These are phyloP conservation scores for Callopanchax toddi DNA, from an alignment of 2,113 vertebrate species.

Conservation along the genomic window DNA sequence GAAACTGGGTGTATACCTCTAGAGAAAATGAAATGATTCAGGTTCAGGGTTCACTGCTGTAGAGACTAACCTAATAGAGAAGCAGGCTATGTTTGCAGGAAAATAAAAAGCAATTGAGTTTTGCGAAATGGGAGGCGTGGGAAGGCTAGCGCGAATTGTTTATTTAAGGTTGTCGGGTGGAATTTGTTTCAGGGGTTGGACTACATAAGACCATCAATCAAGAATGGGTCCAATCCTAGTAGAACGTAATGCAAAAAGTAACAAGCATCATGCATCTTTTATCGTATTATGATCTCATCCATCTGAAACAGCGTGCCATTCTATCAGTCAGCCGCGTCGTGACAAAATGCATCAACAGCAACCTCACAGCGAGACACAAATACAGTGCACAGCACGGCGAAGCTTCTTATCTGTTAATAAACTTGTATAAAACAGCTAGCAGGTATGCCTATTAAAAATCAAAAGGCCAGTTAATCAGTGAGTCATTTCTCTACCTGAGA, in stretches of 20 bases:
- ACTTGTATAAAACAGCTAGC: constrained; percentile 19
- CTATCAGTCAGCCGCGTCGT: not conserved
- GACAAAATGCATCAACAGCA: constrained; percentile 5
- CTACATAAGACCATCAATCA: not conserved
- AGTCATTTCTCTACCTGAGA: constrained; percentile 45
- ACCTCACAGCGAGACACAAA: not conserved
- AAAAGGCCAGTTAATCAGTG: constrained; percentile 33
- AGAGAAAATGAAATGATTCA: not conserved
- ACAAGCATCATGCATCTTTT: not conserved
- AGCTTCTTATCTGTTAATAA: constrained; percentile 26
- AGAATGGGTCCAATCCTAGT: not conserved
- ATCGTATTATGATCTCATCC: not conserved
- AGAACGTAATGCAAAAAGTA: not conserved
- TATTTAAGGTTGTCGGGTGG: not conserved
- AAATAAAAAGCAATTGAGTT: not conserved
- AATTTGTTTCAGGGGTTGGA: not conserved
- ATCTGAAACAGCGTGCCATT: constrained; percentile 1
- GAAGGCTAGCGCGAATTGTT: not conserved
- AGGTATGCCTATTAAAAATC: constrained; percentile 21
- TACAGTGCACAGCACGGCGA: not conserved
- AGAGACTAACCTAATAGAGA: not conserved
- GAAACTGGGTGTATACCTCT: not conserved
- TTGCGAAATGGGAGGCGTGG: not conserved
- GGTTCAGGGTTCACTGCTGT: constrained; percentile 15
- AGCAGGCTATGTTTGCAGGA: not conserved